Base-by-base conservation (phyloP, 2,888 invertebrate genomes). In the Idaea dimidiata region DNA sequence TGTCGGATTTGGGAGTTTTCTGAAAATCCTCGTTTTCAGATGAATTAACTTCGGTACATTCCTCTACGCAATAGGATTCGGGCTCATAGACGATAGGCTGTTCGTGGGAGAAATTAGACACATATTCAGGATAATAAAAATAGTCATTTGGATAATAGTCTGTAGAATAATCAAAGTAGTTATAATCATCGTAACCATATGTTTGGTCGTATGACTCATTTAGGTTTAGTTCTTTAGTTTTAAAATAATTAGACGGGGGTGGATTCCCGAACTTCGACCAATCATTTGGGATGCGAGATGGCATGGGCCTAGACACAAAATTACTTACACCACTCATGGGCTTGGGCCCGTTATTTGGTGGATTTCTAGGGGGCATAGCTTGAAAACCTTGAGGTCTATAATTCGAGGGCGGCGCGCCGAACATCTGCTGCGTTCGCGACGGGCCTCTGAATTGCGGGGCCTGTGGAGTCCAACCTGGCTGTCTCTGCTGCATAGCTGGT, bases 181-280 rank as follows among this genome's bases (percentile, higher is more conserved):
- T 32, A 32, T 32, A 54, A 33, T 69, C 59, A 59, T 64, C 59
- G 56, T 57, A 53, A 32, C 63, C 61, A 6, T 67, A 58, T 57
- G 58, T 24, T 16, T 58, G 10, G 33, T 57, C 31, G n/a, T 58
- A 24, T 59, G n/a, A 66, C 5, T 72, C 66, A 24, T 75, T 71
- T 57, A 64, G 58, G 56, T 72, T 69, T 17, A 71, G n/a, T 57
- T 75, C 71, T 1, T 61, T 33, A 0, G 66, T 59, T 43, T 68
- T 74, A 57, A 74, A 72, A 59, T 69, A 72, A 33, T 73, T 71
- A 0, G 55, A 57, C 0, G 72, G 70, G 0, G 66, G 70, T 17
- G 72, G 71, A 57, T 74, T 72, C 0, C 68, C 69, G 0, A 7
- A 54, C 55, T 59, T 67, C 3, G 17, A 57, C 67, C 68, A 72